Evolutionary conservation across 2,888 invertebrate species (phyloP).

Genomic region (Orthosia gracilis): DNA sequence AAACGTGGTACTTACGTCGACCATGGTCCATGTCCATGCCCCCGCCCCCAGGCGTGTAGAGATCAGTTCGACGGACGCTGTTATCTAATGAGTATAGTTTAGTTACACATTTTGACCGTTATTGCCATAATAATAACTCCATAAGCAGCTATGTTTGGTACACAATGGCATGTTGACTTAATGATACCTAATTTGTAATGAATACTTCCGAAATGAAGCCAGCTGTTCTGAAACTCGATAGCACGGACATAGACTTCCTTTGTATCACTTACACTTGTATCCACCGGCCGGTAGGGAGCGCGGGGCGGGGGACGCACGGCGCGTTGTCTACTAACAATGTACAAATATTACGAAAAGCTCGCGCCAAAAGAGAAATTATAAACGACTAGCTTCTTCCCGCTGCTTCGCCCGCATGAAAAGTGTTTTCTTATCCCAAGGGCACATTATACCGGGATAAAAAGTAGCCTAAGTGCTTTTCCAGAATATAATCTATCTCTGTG

Average conservation of each 20-base stretch:
- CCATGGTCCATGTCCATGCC: not conserved
- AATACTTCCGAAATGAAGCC: not conserved
- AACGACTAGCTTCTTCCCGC: not conserved
- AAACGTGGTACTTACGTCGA: constrained; percentile 14
- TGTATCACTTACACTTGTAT: constrained; percentile 5
- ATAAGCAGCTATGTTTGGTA: not conserved
- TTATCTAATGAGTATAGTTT: constrained; percentile 22
- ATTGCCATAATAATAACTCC: not conserved
- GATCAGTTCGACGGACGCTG: constrained; percentile 4
- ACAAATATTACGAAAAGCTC: constrained; percentile 1
- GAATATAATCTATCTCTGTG: no score
- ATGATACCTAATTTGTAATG: not conserved
- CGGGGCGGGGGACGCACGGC: not conserved
- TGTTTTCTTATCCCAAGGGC: no score
- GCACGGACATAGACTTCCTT: not conserved
- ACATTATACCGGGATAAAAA: no score
- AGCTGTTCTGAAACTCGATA: constrained; percentile 18
- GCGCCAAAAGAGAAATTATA: not conserved
- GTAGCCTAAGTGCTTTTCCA: no score
- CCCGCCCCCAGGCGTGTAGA: not conserved
- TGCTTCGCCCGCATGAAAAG: no score
- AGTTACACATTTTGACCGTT: not conserved
- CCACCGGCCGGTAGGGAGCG: not conserved
- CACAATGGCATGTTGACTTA: not conserved
- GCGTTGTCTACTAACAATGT: not conserved